Percentiles rank a stretch among this genome's conserved stretches.
These are phyloP conservation scores for Onychomys arenicola DNA, from an alignment of 2,797 vertebrate genomes.

Conservation along the genomic window DNA sequence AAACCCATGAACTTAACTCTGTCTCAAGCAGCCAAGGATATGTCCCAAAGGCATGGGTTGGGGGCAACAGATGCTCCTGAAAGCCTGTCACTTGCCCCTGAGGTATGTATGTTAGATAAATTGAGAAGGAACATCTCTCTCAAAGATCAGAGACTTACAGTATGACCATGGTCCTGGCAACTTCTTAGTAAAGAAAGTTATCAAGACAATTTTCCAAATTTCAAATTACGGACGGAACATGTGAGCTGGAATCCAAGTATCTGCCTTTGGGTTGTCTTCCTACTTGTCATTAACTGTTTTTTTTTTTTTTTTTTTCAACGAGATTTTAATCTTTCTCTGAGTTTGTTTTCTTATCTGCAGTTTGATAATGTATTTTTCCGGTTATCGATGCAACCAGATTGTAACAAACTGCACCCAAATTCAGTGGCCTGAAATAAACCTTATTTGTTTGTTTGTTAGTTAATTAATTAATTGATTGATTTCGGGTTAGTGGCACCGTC, in stretches of 20 bases:
- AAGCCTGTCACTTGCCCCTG: not conserved
- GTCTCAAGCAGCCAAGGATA: not conserved
- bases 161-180: not conserved
- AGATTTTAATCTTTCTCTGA: not conserved
- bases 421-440: not conserved
- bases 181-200: not conserved
- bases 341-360: conserved; percentile 1
- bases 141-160: not conserved
- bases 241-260: not conserved
- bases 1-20: not conserved
- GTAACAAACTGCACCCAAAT: not conserved
- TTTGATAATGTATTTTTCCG: not conserved
- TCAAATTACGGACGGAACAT: not conserved
- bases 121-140: not conserved
- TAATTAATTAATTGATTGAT: too few relatives aligned
- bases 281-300: not conserved
- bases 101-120: not conserved
- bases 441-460: too few relatives aligned
- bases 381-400: not conserved
- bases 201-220: not conserved
- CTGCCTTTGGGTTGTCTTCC: not conserved
- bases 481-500: not conserved
- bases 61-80: rapidly evolving
- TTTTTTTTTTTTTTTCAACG: not conserved
- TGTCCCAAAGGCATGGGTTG: not conserved